Percentiles rank a stretch among this genome's conserved stretches.
Conservation (phyloP, 2,797 vertebrate species). For the Rhinoraja longicauda region DNA sequence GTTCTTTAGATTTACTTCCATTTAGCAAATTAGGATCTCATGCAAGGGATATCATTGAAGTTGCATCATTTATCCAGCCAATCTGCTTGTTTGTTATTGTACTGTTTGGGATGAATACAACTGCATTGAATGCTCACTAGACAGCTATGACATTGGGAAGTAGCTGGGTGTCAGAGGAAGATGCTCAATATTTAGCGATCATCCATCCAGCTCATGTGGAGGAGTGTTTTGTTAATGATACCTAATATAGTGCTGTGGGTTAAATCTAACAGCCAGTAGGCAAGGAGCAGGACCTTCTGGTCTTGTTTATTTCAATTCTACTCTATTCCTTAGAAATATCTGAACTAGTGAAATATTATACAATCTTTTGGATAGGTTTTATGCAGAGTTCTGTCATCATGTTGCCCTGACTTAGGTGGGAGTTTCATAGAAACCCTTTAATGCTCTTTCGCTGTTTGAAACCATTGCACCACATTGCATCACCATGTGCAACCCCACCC, state of each 20-base stretch:
- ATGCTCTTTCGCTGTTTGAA: neutral
- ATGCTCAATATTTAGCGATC: neutral
- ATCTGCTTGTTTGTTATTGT: neutral
- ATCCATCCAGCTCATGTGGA: neutral
- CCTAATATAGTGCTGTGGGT: neutral
- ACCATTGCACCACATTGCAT: too few relatives aligned
- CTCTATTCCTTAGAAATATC: neutral
- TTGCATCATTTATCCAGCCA: neutral
- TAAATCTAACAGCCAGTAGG: neutral
- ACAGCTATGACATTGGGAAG: neutral
- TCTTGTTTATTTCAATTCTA: neutral
- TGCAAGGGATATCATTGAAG: neutral
- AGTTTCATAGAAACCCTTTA: neutral
- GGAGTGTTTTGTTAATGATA: neutral
- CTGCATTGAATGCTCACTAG: neutral
- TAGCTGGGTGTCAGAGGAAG: neutral
- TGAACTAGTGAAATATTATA: neutral
- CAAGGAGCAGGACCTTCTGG: neutral
- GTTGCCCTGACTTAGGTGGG: neutral
- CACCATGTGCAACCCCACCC: neutral
- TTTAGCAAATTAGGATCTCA: neutral
- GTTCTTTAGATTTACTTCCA: neutral
- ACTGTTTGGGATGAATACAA: neutral
- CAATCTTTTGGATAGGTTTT: neutral
- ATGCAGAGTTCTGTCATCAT: neutral